Evolutionary conservation across 2,888 invertebrate genomes (phyloP).

Genomic region (Synanthedon andrenaeformis): DNA sequence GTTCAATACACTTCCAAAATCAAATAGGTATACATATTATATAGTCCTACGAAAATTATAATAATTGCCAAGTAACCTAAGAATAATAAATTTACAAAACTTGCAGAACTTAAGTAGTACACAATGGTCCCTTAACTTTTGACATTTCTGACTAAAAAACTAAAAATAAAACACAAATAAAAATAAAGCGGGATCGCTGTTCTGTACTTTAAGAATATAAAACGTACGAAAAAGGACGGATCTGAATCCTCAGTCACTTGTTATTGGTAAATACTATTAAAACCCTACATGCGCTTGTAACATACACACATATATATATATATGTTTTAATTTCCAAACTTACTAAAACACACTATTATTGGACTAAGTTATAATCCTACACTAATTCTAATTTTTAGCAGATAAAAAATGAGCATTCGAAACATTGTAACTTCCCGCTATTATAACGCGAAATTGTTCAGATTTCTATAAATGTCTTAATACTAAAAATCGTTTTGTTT

Average conservation of each 20-base stretch:
- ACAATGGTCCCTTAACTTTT: slow-evolving; percentile 7
- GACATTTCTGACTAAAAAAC: slow-evolving; percentile 9
- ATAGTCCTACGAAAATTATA: slow-evolving; percentile 21
- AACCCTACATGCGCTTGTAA: slow-evolving; percentile 3
- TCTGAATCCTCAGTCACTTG: slow-evolving; percentile 10
- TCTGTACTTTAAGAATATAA: slow-evolving; percentile 2
- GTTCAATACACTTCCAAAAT: slow-evolving; percentile 59
- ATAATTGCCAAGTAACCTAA: slow-evolving; percentile 20
- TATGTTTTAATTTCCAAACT: not conserved
- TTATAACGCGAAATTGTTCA: slow-evolving; percentile 3
- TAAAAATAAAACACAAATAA: slow-evolving; percentile 6
- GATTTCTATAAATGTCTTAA: slow-evolving; percentile 6
- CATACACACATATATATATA: slow-evolving; percentile 8
- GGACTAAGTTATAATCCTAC: no score
- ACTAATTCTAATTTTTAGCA: slow-evolving; percentile 17
- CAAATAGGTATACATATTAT: slow-evolving; percentile 15
- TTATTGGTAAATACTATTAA: slow-evolving; percentile 7
- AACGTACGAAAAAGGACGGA: slow-evolving; percentile 7
- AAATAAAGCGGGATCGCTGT: slow-evolving; percentile 5
- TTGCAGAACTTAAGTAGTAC: not conserved
- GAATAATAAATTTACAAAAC: slow-evolving; percentile 11
- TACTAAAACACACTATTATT: slow-evolving; percentile 11
- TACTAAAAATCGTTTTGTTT: slow-evolving; percentile 12
- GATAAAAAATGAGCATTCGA: slow-evolving; percentile 37
- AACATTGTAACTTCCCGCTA: slow-evolving; percentile 13